Base-by-base conservation (phyloP, 1,140 invertebrate genomes). In the Zophobas morio region DNA sequence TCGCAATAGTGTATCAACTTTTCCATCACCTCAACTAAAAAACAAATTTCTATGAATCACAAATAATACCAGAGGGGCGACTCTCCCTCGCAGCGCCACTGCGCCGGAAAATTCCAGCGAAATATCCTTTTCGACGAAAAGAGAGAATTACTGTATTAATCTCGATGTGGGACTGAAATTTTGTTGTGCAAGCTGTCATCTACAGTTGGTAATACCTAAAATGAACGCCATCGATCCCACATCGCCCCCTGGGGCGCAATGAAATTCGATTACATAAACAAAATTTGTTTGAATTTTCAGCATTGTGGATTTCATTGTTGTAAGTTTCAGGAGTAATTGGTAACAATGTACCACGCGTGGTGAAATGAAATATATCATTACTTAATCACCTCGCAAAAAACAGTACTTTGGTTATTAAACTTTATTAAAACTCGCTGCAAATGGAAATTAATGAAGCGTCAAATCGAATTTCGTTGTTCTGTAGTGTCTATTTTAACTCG, bases 401-500 rank as follows among this genome's bases (percentile, higher is more conserved):
- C 33, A 32, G 35, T 20, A 54, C 35, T 6, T 5, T 32, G n/a
- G 42, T 40, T 66, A 66, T 5, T 42, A 39, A 66, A 66, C 32
- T 66, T 66, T 39, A 66, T 66, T 66, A 66, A 66, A 66, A 42
- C 20, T 42, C 39, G 39, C 35, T 63, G 57, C 39, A 63, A 63
- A 63, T 63, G 6, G 37, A 40, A 39, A 47, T 66, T 66, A 66
- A 66, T 66, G 60, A 42, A 66, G 60, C 60, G 32, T 39, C 42
- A 66, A 66, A 66, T 66, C 39, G 60, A 66, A 66, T 66, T 66
- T 66, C 20, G 39, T 42, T 66, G 42, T 32, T 39, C 40, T 32
- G 60, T 66, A 66, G 42, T 66, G 60, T 66, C 39, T 40, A n/a
- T 66, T 66, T 66, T 46, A 66, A 66, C 42, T 8, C 39, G 39